Evolutionary conservation across 1,140 invertebrate genomes (phyloP), one percentile per base, ranked within the genome.

Genomic region (Calosoma granatense): DNA sequence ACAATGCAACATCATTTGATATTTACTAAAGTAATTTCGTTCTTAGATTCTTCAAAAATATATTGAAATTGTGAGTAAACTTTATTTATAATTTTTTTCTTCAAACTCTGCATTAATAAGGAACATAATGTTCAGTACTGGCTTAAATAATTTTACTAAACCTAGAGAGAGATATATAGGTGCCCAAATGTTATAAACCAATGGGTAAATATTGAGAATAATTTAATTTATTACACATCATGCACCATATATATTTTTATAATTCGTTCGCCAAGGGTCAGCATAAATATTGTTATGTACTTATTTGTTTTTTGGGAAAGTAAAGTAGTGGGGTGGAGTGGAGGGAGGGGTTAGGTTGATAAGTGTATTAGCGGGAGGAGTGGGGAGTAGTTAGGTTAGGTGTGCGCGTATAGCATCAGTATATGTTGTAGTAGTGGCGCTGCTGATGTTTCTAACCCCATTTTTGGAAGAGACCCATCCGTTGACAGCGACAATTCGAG

Each of bases 401-500:
- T n/a, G n/a, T n/a, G n/a, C n/a, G n/a, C n/a, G n/a, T n/a, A n/a
- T n/a, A n/a, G n/a, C n/a, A n/a, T n/a, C n/a, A n/a, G n/a, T n/a
- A n/a, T n/a, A n/a, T n/a, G 26, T 36, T n/a, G 26, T 6, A 36
- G 26, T 9, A 9, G 26, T 19, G 20, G 55, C 19, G n/a, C 39
- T 23, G n/a, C 17, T 17, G 17, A 54, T 22, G 22, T 20, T 43
- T 65, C 79, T 83, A 85, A 63, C 89, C 89, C 88, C 88, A 91
- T 73, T 90, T 89, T 70, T 93, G 90, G 78, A 94, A 92, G 63
- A 94, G 80, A 39, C 90, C 90, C 79, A 88, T 84, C 60, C 90
- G 81, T 72, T 92, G 89, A 72, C 90, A 94, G 62, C 86, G 81
- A 72, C 90, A 94, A 74, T 93, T 94, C 63, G 86, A 84, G 20